Conservation (phyloP, 2,113 vertebrate genomes). For the Lophochroa leadbeateri region DNA sequence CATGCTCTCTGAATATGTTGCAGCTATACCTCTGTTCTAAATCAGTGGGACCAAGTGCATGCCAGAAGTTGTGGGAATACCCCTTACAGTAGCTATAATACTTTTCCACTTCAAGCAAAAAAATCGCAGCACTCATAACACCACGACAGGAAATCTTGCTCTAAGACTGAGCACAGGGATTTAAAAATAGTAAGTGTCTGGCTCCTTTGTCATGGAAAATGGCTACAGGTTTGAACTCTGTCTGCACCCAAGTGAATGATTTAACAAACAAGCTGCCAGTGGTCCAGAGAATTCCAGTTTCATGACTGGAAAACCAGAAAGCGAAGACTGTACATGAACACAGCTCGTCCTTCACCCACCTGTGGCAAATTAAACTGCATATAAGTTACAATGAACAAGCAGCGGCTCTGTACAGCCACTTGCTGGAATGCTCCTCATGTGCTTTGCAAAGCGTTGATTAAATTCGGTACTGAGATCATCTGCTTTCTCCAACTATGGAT, state of each 20-base stretch:
- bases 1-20: not conserved
- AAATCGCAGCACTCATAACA: not conserved
- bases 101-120: not conserved
- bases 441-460: not conserved
- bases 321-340: not conserved
- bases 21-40: not conserved
- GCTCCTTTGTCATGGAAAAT: not conserved
- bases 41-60: not conserved
- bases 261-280: not conserved
- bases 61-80: not conserved
- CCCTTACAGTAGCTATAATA: not conserved
- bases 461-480: not conserved
- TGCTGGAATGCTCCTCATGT: not conserved
- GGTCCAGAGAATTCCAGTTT: not conserved
- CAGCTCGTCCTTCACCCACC: not conserved
- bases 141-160: not conserved
- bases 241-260: not conserved
- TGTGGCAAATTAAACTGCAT: not conserved
- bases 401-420: not conserved
- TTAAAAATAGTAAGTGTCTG: not conserved
- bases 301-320: not conserved
- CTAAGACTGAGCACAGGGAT: not conserved
- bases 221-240: not conserved
- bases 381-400: not conserved
- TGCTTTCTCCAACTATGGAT: not conserved